Evolutionary conservation across 2,888 invertebrate species (phyloP), one percentile per base, ranked within the genome.

Genomic region (Cataglyphis cursor): DNA sequence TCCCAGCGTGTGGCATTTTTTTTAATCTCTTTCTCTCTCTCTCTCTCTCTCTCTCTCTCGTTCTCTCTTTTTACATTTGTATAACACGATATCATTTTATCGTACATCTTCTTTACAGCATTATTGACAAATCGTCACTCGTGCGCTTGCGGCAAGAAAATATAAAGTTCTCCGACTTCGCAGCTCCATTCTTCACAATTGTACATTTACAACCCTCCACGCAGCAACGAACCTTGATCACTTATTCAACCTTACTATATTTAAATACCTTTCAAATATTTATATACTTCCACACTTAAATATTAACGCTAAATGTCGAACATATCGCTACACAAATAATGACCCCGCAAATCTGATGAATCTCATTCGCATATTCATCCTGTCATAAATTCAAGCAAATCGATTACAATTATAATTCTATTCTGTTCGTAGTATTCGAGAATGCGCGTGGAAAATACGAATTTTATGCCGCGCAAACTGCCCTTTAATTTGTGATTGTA

Each of bases 1-100:
- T 51, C 64, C 8, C 24, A 24, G 24, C 41, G 28, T 51, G 48
- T n/a, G n/a, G 8, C 4, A 18, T 5, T 35, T 15, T n/a, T 28
- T 6, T 18, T 18, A 18, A 62, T 35, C 9, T 62, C 35, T 35
- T 35, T 31, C 31, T 18, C 61, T 18, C 31, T 44, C 10, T n/a
- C 15, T 41, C 12, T 44, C 8, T 15, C 15, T 48, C 35, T 35
- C 12, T 24, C 24, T 24, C 24, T 24, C 24, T 24, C 24, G 24
- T 6, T 31, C 6, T 31, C 5, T 31, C 31, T 21, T 48, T 44
- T 44, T 21, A 18, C 31, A 24, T 75, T 48, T 15, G 35, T 12
- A 2, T 21, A 41, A 64, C 51, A 21, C 51, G 21, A 48, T 9
- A 68, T 78, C 57, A 66, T 66, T 66, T 78, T 31, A 59, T 15